These are phyloP conservation scores for Sebastes nivosus DNA, from an alignment of 2,797 vertebrate species.

Conservation along the genomic window DNA sequence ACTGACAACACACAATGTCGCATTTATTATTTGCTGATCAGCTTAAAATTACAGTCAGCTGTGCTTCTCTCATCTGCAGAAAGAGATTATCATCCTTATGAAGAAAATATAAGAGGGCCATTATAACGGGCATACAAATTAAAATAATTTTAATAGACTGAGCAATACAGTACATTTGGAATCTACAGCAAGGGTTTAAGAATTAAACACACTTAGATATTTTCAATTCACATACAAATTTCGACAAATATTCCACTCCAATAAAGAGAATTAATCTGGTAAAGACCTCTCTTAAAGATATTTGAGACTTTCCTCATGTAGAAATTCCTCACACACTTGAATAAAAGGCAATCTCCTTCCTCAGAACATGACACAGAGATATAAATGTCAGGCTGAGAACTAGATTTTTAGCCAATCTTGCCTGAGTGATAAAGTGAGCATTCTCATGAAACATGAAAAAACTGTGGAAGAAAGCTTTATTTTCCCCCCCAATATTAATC, in stretches of 20 bases:
- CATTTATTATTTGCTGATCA: neutral
- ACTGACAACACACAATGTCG: neutral
- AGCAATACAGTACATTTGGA: neutral
- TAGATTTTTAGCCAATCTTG: neutral
- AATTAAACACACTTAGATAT: neutral
- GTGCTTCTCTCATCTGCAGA: neutral
- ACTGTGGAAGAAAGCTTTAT: neutral
- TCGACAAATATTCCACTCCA: neutral
- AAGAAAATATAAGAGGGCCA: neutral
- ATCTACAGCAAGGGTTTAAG: neutral
- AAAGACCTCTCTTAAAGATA: neutral
- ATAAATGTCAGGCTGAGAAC: conserved; percentile 23
- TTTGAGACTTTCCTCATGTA: neutral
- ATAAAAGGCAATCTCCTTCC: neutral
- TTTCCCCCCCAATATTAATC: neutral
- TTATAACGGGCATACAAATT: neutral
- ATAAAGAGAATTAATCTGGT: neutral
- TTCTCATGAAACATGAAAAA: neutral
- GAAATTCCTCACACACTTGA: conserved; percentile 30
- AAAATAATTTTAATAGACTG: neutral
- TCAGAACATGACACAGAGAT: conserved; percentile 8
- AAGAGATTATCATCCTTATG: neutral
- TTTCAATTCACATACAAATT: neutral
- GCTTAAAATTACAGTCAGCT: neutral
- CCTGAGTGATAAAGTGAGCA: neutral